Evolutionary conservation across 2,888 invertebrate genomes (phyloP), one percentile per base, ranked within the genome.

Genomic region (Cheilosia vulpina): DNA sequence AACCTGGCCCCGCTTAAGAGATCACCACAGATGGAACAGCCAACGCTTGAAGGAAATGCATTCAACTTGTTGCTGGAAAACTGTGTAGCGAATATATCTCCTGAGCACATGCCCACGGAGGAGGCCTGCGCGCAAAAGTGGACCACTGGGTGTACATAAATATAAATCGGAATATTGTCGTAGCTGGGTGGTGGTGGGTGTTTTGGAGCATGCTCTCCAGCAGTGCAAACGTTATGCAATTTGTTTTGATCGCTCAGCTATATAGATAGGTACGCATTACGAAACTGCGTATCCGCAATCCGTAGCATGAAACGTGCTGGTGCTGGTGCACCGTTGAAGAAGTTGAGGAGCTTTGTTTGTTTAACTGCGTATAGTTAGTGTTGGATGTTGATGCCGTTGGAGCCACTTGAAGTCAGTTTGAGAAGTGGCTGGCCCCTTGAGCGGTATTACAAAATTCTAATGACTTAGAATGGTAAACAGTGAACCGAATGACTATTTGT

Each of bases 91-190:
- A 73, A 83, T 69, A 38, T 73, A 69, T 79, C 65, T 58, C 52
- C 62, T 53, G 50, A 57, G 34, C 50, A 55, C 73, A 75, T 65
- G 83, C 79, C 68, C 68, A 65, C 55, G 13, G 21, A 5, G 45
- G n/a, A 19, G 60, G 43, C 50, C n/a, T 45, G 69, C 31, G 69
- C 63, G 43, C 63, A 79, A 79, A 84, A 76, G 75, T 84, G 66
- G 79, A 84, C 84, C 84, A 84, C 71, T 84, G 62, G 66, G 60
- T 80, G 75, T 76, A 60, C 65, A 79, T 69, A 75, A 79, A 75
- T 75, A 79, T 71, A 79, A 79, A 71, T 69, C 69, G 63, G 38
- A 75, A 41, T 68, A 50, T 57, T 50, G 50, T 65, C 24, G 38
- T 45, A 11, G 60, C 41, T 50, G 17, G 58, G 34, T 53, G 66